phyloP scores from a whole-genome alignment of 2,888 invertebrate species.

The Phymatocera aterrima region DNA sequence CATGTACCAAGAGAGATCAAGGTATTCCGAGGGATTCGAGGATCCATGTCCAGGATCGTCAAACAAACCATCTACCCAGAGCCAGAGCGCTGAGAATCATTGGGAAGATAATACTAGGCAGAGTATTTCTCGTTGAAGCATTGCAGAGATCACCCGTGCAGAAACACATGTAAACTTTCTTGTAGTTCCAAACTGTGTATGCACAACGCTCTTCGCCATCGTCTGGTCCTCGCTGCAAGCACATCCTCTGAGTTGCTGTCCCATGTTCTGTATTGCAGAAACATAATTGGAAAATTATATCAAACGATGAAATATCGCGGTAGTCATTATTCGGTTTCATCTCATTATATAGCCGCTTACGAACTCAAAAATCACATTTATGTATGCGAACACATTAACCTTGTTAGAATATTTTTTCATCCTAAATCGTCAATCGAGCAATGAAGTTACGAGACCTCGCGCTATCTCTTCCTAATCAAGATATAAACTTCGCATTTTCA shows the following conservation, averaged over 20 bases:
- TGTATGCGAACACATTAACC: too few species aligned
- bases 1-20: too few species aligned
- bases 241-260: slow-evolving; percentile 90
- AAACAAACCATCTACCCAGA: slow-evolving; percentile 56
- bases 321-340: background rate
- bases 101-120: slow-evolving; percentile 51
- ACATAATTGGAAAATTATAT: background rate
- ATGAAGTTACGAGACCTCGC: too few species aligned
- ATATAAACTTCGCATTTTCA: too few species aligned
- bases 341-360: too few species aligned
- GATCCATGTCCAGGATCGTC: slow-evolving; percentile 23
- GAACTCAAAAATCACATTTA: too few species aligned
- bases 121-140: slow-evolving; percentile 59
- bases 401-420: too few species aligned
- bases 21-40: background rate
- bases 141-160: slow-evolving; percentile 95
- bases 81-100: slow-evolving; percentile 50
- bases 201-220: slow-evolving; percentile 94
- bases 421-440: too few species aligned
- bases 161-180: slow-evolving; percentile 93
- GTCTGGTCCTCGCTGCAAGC: slow-evolving; percentile 90
- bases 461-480: too few species aligned
- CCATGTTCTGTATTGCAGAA: slow-evolving; percentile 84
- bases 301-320: background rate
- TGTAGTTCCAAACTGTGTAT: slow-evolving; percentile 88